Evolutionary conservation across 2,888 invertebrate species (phyloP).

Genomic region (Bombylius major): DNA sequence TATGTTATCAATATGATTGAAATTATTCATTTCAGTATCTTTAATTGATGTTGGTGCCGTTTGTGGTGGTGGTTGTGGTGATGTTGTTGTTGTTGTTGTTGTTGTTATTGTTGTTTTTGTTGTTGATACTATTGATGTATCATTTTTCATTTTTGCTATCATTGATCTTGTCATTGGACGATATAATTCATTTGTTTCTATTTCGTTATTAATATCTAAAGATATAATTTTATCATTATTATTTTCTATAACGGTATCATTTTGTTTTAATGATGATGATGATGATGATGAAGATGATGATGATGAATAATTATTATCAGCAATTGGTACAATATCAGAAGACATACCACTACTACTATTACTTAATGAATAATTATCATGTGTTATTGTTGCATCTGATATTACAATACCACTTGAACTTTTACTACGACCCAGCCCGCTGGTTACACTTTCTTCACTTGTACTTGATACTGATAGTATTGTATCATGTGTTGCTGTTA

Average conservation of each 20-base stretch:
- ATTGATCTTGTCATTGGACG: too few relatives aligned
- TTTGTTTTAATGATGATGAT: too few relatives aligned
- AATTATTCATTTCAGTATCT: too few relatives aligned
- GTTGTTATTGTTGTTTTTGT: too few relatives aligned
- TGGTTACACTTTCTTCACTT: conserved; percentile 23
- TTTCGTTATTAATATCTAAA: not conserved
- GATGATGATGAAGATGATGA: too few relatives aligned
- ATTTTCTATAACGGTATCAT: not conserved
- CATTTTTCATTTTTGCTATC: too few relatives aligned
- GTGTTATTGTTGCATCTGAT: conserved; percentile 10
- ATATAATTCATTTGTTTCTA: not conserved
- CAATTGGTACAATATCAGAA: conserved; percentile 2
- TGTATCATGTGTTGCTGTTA: conserved; percentile 28
- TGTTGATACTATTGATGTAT: too few relatives aligned
- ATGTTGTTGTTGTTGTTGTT: too few relatives aligned
- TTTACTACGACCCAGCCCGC: conserved; percentile 25
- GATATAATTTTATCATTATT: conserved; percentile 6
- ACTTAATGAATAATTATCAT: conserved; percentile 15
- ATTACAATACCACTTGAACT: conserved; percentile 20
- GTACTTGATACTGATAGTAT: conserved; percentile 20
- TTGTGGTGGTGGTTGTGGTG: too few relatives aligned
- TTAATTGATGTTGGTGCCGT: too few relatives aligned
- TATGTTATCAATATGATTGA: too few relatives aligned
- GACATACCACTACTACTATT: conserved; percentile 10
- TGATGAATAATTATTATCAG: not conserved